phyloP scores from a whole-genome alignment of 2,113 vertebrate genomes.

The Corythornis vintsioides region DNA sequence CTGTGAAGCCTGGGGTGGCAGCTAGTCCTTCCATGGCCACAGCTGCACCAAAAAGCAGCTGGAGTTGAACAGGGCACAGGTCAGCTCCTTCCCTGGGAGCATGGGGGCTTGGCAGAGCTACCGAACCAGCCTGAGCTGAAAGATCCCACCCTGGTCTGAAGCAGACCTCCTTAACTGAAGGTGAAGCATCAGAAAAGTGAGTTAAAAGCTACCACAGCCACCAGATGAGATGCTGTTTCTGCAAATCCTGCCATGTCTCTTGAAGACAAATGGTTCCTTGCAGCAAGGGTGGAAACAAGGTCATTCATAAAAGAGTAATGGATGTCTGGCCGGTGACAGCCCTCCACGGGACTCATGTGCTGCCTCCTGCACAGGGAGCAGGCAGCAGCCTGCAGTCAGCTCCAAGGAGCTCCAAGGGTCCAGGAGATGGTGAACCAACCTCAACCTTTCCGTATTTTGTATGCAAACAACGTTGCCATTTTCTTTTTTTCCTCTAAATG shows the following conservation, averaged over 20 bases:
- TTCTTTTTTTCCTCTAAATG: conserved; percentile 7
- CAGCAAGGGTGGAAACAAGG: conserved; percentile 43
- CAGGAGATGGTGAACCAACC: background rate
- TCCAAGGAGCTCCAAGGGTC: background rate
- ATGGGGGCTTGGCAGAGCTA: background rate
- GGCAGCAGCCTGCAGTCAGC: background rate
- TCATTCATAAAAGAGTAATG: conserved; percentile 41
- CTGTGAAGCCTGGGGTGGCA: background rate
- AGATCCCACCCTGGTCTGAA: background rate
- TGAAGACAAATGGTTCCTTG: conserved; percentile 20
- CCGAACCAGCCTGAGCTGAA: background rate
- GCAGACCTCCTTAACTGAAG: background rate
- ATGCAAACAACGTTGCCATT: background rate
- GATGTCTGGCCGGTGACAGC: background rate
- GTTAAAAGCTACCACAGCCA: background rate
- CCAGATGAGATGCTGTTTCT: background rate
- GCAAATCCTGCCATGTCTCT: background rate
- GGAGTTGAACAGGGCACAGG: background rate
- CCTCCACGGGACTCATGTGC: background rate
- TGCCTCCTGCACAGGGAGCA: background rate
- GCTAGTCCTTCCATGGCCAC: background rate
- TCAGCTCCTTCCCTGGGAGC: background rate
- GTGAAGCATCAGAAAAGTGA: background rate
- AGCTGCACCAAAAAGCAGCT: background rate
- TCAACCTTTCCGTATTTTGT: background rate